Evolutionary conservation across 2,113 vertebrate species (phyloP), one percentile per base, ranked within the genome.

Genomic region (Indri indri): DNA sequence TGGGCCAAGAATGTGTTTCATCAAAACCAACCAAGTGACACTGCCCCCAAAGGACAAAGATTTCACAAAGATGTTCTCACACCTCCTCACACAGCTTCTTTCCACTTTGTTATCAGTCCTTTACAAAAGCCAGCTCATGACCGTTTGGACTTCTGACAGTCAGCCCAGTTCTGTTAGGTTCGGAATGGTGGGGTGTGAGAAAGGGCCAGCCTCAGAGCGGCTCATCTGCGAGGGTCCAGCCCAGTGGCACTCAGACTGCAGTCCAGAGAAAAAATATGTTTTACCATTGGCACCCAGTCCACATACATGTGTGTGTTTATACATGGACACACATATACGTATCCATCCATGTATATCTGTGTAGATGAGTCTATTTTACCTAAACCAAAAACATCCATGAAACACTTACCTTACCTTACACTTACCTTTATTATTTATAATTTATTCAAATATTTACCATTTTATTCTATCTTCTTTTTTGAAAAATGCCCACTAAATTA

Each of bases 301-400:
- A 3, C n/a, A 23, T 16, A 23, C 5, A 0, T 37, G 14, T 12
- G 30, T 32, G 12, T 79, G 1, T 4, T 1, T 54, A 16, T 6
- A 2, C 4, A 32, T 12, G 4, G 20, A 12, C 0, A 8, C 30
- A 40, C 45, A 18, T 3, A 0, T 25, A 18, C 34, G 4, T 47
- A 25, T 2, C 32, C 63, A 9, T 45, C 65, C 20, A 3, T 30
- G 1, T 40, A 16, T 57, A 10, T 30, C 23, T 6, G 3, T 37
- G 12, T 61, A 8, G 13, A 13, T 6, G 1, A 50, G 8, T 18
- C 68, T 37, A 9, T 14, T 73, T 68, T 59, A 88, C 61, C 61
- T 37, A 37, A 57, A 59, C 16, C 18, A 59, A 37, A 57, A 80
- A 73, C 50, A n/a, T 40, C 63, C 90, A 0, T 79, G 54, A 50